Evolutionary conservation across 2,888 invertebrate species (phyloP).

Genomic region (Stenodema calcarata): DNA sequence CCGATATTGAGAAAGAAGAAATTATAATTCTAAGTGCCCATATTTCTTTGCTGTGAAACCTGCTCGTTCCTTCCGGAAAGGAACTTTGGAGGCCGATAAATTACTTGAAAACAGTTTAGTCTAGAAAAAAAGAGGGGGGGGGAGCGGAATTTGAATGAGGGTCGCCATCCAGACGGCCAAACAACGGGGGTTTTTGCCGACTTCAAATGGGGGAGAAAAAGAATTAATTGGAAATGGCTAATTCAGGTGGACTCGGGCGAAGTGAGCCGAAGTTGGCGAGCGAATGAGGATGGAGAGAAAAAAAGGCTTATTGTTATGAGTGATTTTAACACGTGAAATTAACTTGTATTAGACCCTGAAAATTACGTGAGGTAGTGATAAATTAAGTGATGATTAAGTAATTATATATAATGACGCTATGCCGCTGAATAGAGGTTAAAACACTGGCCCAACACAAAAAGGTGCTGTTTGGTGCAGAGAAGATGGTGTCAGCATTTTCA

Average conservation of each 20-base stretch:
- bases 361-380: too few species aligned
- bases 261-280: too few species aligned
- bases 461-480: too few species aligned
- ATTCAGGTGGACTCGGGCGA: neutral
- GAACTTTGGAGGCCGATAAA: neutral
- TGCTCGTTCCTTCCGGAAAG: neutral
- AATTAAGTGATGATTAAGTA: too few species aligned
- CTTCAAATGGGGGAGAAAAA: constrained; percentile 13
- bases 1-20: neutral
- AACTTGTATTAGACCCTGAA: too few species aligned
- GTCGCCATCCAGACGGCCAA: neutral
- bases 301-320: too few species aligned
- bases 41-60: neutral
- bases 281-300: too few species aligned
- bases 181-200: constrained; percentile 19
- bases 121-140: neutral
- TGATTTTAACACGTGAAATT: too few species aligned
- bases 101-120: neutral
- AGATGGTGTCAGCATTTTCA: too few species aligned
- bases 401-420: too few species aligned
- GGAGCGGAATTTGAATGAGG: neutral
- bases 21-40: neutral
- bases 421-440: too few species aligned
- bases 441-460: too few species aligned
- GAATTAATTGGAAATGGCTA: constrained; percentile 21